Base-by-base conservation (phyloP, 2,888 invertebrate species). In the Luperina nickerlii region DNA sequence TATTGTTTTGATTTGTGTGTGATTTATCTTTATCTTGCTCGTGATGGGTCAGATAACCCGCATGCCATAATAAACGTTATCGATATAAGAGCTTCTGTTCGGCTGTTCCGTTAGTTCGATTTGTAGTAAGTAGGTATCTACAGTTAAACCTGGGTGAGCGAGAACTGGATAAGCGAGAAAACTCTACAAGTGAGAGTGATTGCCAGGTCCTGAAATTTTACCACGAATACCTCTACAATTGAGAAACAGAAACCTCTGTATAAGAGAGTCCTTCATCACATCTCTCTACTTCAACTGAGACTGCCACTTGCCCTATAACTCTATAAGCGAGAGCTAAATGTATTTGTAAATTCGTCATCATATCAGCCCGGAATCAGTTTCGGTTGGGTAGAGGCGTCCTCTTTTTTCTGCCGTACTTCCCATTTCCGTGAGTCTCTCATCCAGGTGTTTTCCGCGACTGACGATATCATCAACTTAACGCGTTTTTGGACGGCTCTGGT, bases 1-100 rank as follows among this genome's bases (percentile, higher is more conserved):
- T 27, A 27, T 27, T n/a, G 48, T 60, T 76, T 45, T 27, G 76
- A 51, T 74, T 74, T 74, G 75, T 76, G n/a, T 74, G 51, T 78
- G 42, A 79, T 84, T 68, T 45, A 62, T 68, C 60, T 45, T 54
- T 79, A 45, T 84, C 54, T 51, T 1, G 51, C 1, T 63, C 27
- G 27, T 48, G 24, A 84, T 60, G 60, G 51, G 48, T 27, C 48
- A 38, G 57, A 48, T 70, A 48, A 42, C 48, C 70, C 81, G 81
- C 57, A 80, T 79, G 67, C 18, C 15, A 8, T 13, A 24, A 65
- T 65, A 79, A 32, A 63, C 18, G 42, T 27, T 32, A 27, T 32
- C 32, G 48, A 1, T 51, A 38, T 51, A 32, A 20, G 71, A 72
- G 27, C 15, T 69, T 45, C n/a, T n/a, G 42, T 45, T 27, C n/a